These are phyloP conservation scores for Dicentrarchus labrax DNA, from an alignment of 2,113 vertebrate species.

Conservation along the genomic window DNA sequence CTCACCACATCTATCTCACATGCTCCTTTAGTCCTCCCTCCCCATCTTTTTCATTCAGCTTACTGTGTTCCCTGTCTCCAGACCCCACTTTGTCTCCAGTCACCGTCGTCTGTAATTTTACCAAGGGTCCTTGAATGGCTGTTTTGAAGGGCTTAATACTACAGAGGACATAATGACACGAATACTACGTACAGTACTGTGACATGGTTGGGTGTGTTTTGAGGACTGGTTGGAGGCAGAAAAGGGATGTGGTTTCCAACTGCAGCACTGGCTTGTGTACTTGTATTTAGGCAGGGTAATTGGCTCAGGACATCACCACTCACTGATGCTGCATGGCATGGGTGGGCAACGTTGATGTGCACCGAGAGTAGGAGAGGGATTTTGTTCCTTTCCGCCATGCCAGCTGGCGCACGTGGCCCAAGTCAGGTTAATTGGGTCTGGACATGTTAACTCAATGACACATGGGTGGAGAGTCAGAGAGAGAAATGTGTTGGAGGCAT, in stretches of 20 bases:
- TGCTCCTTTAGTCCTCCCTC: background rate
- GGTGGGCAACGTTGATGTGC: background rate
- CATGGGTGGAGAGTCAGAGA: background rate
- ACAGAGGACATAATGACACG: conserved; percentile 7
- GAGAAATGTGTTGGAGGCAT: background rate
- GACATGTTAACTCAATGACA: background rate
- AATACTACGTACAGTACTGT: background rate
- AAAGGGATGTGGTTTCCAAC: background rate
- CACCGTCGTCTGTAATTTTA: background rate
- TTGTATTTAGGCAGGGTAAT: background rate
- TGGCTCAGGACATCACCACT: background rate
- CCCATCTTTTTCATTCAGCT: background rate
- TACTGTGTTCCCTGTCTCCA: background rate
- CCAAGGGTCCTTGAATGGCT: background rate
- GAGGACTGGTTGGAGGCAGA: background rate
- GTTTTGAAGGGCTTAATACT: conserved; percentile 6
- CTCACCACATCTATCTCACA: background rate
- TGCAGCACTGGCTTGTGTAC: background rate
- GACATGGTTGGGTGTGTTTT: background rate
- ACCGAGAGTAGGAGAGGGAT: background rate
- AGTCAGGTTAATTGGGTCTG: conserved; percentile 5
- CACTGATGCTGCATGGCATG: background rate
- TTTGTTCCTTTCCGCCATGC: background rate
- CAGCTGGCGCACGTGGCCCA: background rate
- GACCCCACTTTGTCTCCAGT: background rate